Conservation (phyloP, 1,140 invertebrate species). For the Myzus persicae region DNA sequence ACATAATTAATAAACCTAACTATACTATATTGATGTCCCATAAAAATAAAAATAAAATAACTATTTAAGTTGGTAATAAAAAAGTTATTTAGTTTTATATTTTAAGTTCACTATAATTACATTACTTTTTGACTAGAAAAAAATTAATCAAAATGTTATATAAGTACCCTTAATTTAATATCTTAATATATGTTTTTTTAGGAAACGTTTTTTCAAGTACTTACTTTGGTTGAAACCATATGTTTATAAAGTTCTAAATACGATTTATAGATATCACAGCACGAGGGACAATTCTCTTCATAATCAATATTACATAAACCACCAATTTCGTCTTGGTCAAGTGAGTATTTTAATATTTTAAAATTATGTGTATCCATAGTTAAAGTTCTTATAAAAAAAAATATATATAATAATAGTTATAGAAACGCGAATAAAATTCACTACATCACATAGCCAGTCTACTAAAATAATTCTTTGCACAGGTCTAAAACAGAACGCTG, state of each 20-base stretch:
- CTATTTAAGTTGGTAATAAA: not conserved
- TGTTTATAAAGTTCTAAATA: conserved; percentile 44
- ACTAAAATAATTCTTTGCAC: conserved; percentile 53
- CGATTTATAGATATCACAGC: conserved; percentile 46
- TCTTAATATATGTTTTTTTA: not conserved
- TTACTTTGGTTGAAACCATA: conserved; percentile 10
- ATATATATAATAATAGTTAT: not conserved
- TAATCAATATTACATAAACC: conserved; percentile 25
- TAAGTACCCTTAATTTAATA: not conserved
- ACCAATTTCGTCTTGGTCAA: not conserved
- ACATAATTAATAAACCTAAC: too few relatives aligned
- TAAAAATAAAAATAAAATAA: not conserved
- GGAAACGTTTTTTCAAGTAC: not conserved
- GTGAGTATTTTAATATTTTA: conserved; percentile 35
- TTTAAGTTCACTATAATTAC: not conserved
- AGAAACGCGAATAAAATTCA: conserved; percentile 42
- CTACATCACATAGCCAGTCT: conserved; percentile 31
- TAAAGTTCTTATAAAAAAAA: not conserved
- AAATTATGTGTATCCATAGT: conserved; percentile 24
- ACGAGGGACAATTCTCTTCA: conserved; percentile 24
- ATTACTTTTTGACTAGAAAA: not conserved
- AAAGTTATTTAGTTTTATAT: not conserved
- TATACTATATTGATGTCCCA: not conserved
- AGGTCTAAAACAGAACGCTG: conserved; percentile 32
- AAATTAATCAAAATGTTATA: not conserved